A percentile compares a stretch with the other conserved stretches of the same genome.
Conservation (phyloP, 1,140 invertebrate genomes). For the Lepidurus packardi region DNA sequence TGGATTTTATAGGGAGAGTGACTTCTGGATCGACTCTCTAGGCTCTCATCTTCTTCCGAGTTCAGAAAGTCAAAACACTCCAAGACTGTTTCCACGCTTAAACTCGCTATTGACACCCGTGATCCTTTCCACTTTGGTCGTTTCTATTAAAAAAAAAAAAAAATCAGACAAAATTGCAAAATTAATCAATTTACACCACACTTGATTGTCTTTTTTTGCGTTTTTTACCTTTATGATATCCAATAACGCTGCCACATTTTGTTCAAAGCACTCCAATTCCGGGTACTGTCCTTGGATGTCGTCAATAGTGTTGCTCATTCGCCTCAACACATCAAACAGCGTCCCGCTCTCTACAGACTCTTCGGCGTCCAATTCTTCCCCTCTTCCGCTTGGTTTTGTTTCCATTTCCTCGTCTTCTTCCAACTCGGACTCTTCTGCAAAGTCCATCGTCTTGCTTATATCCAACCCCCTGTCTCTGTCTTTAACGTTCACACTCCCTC, state of each 20-base stretch:
- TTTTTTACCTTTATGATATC: conserved; percentile 35
- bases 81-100: conserved; percentile 52
- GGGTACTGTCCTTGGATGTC: conserved; percentile 48
- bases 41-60: conserved; percentile 44
- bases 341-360: conserved; percentile 3
- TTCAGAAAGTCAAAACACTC: conserved; percentile 54
- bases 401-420: conserved; percentile 35
- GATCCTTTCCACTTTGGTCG: conserved; percentile 40
- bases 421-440: conserved; percentile 32
- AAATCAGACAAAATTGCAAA: background rate
- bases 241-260: conserved; percentile 41
- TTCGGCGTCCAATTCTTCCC: conserved; percentile 27
- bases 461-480: background rate
- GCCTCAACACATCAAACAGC: conserved; percentile 17
- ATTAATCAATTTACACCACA: background rate
- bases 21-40: conserved; percentile 25
- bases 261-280: conserved; percentile 46
- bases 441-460: conserved; percentile 21
- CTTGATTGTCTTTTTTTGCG: conserved; percentile 29
- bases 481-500: conserved; percentile 28
- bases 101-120: conserved; percentile 47
- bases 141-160: conserved; percentile 34
- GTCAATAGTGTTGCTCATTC: conserved; percentile 40
- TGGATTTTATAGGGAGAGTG: conserved; percentile 26
- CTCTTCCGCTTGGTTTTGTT: background rate